Evolutionary conservation across 1,140 invertebrate species (phyloP).

Genomic region (Trialeurodes vaporariorum): DNA sequence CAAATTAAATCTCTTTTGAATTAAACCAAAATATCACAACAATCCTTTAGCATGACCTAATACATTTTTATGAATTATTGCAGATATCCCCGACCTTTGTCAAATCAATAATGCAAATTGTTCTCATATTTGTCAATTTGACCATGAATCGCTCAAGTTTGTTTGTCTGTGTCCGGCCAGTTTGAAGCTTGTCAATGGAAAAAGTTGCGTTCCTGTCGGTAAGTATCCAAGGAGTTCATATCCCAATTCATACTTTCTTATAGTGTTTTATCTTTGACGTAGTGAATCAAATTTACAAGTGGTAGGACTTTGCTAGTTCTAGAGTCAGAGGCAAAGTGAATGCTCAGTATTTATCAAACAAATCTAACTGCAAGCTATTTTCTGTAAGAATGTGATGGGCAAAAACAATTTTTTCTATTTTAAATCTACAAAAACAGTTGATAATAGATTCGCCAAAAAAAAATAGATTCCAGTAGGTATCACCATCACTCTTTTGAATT

Average conservation of each 20-base stretch:
- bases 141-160: constrained; percentile 48
- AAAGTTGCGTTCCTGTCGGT: constrained; percentile 32
- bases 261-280: not conserved
- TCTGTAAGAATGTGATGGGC: too few relatives aligned
- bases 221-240: constrained; percentile 6
- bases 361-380: too few relatives aligned
- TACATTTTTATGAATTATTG: too few relatives aligned
- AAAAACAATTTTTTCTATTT: too few relatives aligned
- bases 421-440: too few relatives aligned
- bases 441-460: too few relatives aligned
- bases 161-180: constrained; percentile 54
- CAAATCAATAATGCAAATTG: constrained; percentile 60
- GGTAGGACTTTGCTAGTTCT: not conserved
- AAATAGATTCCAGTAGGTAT: too few relatives aligned
- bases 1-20: too few relatives aligned
- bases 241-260: not conserved
- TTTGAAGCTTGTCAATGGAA: constrained; percentile 36
- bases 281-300: not conserved
- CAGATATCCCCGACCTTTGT: constrained; percentile 55
- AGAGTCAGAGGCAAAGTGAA: not conserved
- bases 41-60: too few relatives aligned
- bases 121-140: constrained; percentile 59
- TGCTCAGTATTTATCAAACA: too few relatives aligned
- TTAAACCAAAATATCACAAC: too few relatives aligned
- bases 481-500: too few relatives aligned